Base-by-base conservation (phyloP, 2,797 vertebrate species). In the Coregonus ussuriensis region DNA sequence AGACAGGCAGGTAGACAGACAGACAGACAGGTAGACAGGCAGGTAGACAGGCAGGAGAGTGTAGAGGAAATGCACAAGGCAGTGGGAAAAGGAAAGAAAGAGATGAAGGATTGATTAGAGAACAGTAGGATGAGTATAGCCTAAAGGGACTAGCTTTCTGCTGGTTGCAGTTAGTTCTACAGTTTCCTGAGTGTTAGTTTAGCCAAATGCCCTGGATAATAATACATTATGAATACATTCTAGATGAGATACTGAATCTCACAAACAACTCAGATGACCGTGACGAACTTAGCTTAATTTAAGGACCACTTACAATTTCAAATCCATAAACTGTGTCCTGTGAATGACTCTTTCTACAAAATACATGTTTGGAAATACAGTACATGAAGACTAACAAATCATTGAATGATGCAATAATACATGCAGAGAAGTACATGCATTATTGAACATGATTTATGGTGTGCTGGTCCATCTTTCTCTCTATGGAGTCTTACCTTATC, bases 121-220 rank as follows among this genome's bases (percentile, higher is more conserved):
- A 56, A 71, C 53, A 59, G 11, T 76, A 67, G 31, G 72, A 37
- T 18, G 72, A 0, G 62, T 53, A 65, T 52, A 37, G 68, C 54
- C 13, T 59, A 54, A 73, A 82, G 83, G 79, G 81, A 25, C 9
- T 0, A 25, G 52, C 3, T 1, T 71, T 16, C 13, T 51, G 47
- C 37, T 71, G 47, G 69, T 25, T 25, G 18, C n/a, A 21, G 9
- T 37, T 35, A 18, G 4, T 18, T 68, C 31, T 7, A 16, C 47
- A 71, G 4, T 5, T 69, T 75, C 29, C 52, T 75, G 72, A 78
- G 77, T 80, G 76, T 89, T 84, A 82, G 67, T n/a, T 53, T 7
- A 21, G 51, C 75, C 21, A 71, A 75, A 37, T 18, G 70, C 15
- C 71, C 79, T 35, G 79, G 79, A 77, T 71, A 71, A 79, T 1